phyloP scores from a whole-genome alignment of 2,888 invertebrate species.

The Thyatira batis region DNA sequence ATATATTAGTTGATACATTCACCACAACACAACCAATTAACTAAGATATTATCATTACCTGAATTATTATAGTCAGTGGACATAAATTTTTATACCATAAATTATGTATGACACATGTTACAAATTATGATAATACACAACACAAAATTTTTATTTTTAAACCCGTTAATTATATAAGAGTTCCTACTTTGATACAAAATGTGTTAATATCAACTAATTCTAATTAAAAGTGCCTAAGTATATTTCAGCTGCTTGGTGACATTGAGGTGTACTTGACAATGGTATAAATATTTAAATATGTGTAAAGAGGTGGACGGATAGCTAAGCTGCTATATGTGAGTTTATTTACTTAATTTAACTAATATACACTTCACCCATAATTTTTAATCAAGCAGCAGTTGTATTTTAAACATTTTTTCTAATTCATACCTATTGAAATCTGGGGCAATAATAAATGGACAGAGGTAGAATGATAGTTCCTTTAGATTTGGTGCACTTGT shows the following conservation, averaged over 20 bases:
- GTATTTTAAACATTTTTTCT: constrained; percentile 76
- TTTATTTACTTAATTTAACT: neutral
- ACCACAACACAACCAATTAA: constrained; percentile 41
- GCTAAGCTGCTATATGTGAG: constrained; percentile 13
- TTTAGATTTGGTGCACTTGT: constrained; percentile 74
- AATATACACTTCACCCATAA: constrained; percentile 25
- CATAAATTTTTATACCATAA: neutral
- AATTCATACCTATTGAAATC: constrained; percentile 73
- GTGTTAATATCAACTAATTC: neutral
- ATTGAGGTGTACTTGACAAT: neutral
- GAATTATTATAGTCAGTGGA: neutral
- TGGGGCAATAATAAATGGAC: constrained; percentile 74
- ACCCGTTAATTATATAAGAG: neutral
- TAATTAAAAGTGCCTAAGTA: neutral
- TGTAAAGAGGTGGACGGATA: constrained; percentile 36
- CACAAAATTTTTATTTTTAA: neutral
- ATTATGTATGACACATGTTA: neutral
- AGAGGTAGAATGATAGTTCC: constrained; percentile 77
- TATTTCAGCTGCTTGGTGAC: neutral
- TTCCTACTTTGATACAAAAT: neutral
- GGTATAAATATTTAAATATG: constrained; percentile 7
- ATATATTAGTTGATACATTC: constrained; percentile 37
- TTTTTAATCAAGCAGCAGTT: constrained; percentile 71
- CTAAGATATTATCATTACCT: constrained; percentile 15
- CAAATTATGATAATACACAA: neutral